phyloP scores from a whole-genome alignment of 1,140 invertebrate species.

The Leptinotarsa texana region DNA sequence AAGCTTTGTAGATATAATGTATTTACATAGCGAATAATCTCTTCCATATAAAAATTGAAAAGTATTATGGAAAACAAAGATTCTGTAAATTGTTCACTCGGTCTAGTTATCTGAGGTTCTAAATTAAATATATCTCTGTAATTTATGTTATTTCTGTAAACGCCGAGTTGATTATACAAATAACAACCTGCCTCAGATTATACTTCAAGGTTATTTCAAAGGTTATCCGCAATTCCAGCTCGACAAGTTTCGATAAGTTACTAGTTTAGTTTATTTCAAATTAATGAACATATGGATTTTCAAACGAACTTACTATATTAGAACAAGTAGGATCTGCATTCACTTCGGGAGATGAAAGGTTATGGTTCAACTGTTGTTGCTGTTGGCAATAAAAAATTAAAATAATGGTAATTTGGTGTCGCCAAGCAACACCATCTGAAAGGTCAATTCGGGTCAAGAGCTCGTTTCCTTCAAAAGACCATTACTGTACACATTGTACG shows the following conservation, averaged over 20 bases:
- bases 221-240: neutral
- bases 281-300: too few relatives aligned
- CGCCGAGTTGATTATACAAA: neutral
- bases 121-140: too few relatives aligned
- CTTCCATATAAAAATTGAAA: too few relatives aligned
- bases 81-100: too few relatives aligned
- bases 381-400: neutral
- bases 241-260: neutral
- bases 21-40: too few relatives aligned
- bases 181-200: neutral
- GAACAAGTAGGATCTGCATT: too few relatives aligned
- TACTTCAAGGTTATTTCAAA: conserved; percentile 3
- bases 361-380: neutral
- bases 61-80: too few relatives aligned
- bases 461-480: neutral
- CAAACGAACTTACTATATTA: too few relatives aligned
- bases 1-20: too few relatives aligned
- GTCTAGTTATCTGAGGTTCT: too few relatives aligned
- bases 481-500: neutral
- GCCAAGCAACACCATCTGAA: neutral
- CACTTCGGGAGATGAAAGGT: too few relatives aligned
- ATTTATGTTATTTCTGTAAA: conserved; percentile 4
- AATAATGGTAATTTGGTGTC: neutral
- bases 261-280: too few relatives aligned
- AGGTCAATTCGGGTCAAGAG: neutral